phyloP scores from a whole-genome alignment of 2,797 vertebrate genomes.

The Fistularia tabacaria region DNA sequence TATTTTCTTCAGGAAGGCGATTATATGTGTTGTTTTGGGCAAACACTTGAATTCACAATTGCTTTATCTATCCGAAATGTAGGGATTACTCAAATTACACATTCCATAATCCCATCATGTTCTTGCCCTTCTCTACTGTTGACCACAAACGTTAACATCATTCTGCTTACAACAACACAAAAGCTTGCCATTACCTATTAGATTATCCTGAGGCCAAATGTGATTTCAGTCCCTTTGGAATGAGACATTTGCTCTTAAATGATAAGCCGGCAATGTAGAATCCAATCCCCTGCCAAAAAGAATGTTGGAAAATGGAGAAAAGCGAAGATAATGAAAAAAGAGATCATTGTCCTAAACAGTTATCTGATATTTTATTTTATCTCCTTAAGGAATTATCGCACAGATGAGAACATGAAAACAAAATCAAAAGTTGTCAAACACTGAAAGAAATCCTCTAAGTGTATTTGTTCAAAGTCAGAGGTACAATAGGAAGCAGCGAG shows the following conservation, averaged over 20 bases:
- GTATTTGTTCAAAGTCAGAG: too few relatives aligned
- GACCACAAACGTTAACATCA: constrained; percentile 34
- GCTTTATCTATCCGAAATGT: constrained; percentile 38
- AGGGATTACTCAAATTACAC: constrained; percentile 50
- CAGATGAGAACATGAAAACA: constrained; percentile 34
- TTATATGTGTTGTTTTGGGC: constrained; percentile 3
- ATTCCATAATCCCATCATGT: constrained; percentile 59
- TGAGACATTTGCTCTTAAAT: constrained; percentile 49
- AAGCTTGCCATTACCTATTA: constrained; percentile 52
- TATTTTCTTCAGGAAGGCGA: too few relatives aligned
- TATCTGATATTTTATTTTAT: constrained; percentile 27
- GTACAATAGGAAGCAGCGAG: too few relatives aligned
- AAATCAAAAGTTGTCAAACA: constrained; percentile 2
- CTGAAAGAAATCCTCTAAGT: constrained; percentile 37
- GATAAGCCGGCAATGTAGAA: constrained; percentile 39
- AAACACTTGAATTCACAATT: constrained; percentile 1
- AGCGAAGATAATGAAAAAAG: constrained; percentile 22
- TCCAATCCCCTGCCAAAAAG: constrained; percentile 13
- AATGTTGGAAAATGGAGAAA: constrained; percentile 15
- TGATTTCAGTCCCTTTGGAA: constrained; percentile 53
- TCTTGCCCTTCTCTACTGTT: constrained; percentile 35
- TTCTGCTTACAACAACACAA: constrained; percentile 42
- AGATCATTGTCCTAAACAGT: constrained; percentile 23
- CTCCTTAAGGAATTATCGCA: constrained; percentile 31
- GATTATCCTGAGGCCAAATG: constrained; percentile 61